phyloP scores from a whole-genome alignment of 37 sponge, comb jelly and placozoan genomes.

The Bolinopsis microptera region DNA sequence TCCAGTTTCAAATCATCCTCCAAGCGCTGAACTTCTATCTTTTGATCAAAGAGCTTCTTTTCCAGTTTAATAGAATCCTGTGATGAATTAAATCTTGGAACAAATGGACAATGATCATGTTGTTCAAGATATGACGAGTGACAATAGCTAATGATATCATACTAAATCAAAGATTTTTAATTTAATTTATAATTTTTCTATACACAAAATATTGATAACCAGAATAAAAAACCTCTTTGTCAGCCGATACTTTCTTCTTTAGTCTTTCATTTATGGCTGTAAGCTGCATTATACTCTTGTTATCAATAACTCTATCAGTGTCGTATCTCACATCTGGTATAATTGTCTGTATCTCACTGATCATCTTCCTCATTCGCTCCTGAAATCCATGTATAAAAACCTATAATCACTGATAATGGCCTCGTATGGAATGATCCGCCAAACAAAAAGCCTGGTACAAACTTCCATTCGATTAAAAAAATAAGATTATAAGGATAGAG shows the following conservation, averaged over 20 bases:
- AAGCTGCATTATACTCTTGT: slow-evolving; percentile 46
- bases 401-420: no score
- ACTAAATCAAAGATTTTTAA: no score
- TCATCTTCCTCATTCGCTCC: slow-evolving; percentile 30
- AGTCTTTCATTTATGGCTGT: not conserved
- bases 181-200: no score
- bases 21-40: not conserved
- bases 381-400: not conserved
- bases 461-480: no score
- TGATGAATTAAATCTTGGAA: no score
- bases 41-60: slow-evolving; percentile 5
- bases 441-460: no score
- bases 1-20: slow-evolving; percentile 36
- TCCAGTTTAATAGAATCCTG: not conserved
- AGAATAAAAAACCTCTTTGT: slow-evolving; percentile 50
- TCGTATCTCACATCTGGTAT: not conserved
- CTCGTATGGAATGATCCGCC: no score
- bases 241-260: slow-evolving; percentile 44
- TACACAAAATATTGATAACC: no score
- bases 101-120: no score
- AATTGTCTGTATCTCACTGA: not conserved
- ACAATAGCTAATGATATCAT: no score
- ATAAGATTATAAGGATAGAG: not conserved
- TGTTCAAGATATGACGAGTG: no score
- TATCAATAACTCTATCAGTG: not conserved